Base-by-base conservation (phyloP, 2,888 invertebrate genomes). In the Harpalus rubripes region DNA sequence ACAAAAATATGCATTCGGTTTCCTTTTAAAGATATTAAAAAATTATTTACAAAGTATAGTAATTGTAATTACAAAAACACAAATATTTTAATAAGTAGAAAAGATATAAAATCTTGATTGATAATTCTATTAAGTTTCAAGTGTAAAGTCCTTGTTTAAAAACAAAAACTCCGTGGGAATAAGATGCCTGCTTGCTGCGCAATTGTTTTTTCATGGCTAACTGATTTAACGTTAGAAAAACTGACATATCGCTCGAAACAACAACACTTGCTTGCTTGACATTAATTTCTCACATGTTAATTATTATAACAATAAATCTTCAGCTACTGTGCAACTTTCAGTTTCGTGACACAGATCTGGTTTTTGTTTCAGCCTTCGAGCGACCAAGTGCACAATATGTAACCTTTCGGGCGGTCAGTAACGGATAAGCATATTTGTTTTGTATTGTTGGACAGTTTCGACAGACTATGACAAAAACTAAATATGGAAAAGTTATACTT, bases 221-320 rank as follows among this genome's bases (percentile, higher is more conserved):
- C 39, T 68, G 68, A n/a, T 68, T 68, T 39, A 22, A 68, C 12
- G 41, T 32, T 39, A 68, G 32, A 68, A 68, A 68, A 68, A 68
- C 39, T 26, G 15, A 68, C 68, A 32, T 63, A 68, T 68, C 39
- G 68, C 15, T 15, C n/a, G 22, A 78, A 78, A 58, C 58, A 78
- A 3, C 58, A 78, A 7, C 41, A 76, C 74, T 52, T 44, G 16
- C 18, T 22, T 32, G 78, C 32, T 22, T 0, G 56, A 78, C 78
- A 78, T 78, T 78, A 78, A 78, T 78, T 78, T 58, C 78, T 56
- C 58, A 58, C 58, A 78, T 78, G 78, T 78, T 78, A 78, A 78
- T 78, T 78, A 78, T 58, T 56, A 52, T 22, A 78, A 78, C 78
- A 78, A 78, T 78, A 78, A 78, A 78, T 78, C 78, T 78, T 78